phyloP scores from a whole-genome alignment of 1,140 invertebrate species.

The Trichogramma pretiosum region DNA sequence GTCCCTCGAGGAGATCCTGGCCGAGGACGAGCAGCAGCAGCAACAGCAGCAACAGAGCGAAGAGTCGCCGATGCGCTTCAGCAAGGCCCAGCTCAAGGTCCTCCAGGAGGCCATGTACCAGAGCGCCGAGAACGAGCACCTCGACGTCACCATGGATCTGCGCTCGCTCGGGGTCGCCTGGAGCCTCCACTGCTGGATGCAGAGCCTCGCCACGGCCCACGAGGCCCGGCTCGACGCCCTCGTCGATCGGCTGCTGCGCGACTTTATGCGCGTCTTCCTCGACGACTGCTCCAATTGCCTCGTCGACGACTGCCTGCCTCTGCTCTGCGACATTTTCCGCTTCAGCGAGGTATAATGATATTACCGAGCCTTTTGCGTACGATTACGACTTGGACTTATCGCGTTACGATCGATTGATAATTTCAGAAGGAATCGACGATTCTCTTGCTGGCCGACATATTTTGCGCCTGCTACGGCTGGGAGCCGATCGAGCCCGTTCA shows the following conservation, averaged over 20 bases:
- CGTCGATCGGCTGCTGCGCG: conserved; percentile 83
- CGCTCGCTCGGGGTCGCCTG: conserved; percentile 75
- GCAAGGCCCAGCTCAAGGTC: conserved; percentile 73
- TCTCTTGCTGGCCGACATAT: conserved; percentile 76
- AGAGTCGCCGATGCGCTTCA: conserved; percentile 54
- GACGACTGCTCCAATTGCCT: conserved; percentile 81
- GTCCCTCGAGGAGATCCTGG: conserved; percentile 81
- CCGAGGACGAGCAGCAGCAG: conserved; percentile 56
- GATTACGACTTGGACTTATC: too few species aligned
- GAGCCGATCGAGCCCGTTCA: conserved; percentile 71
- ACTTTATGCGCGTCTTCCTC: conserved; percentile 78
- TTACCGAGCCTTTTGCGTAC: too few species aligned
- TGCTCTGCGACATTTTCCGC: conserved; percentile 82
- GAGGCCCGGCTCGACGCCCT: conserved; percentile 72
- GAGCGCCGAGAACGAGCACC: conserved; percentile 79
- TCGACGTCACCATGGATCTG: conserved; percentile 79
- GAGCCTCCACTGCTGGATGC: conserved; percentile 86
- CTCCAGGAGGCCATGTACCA: conserved; percentile 90
- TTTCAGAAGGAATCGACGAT: conserved; percentile 83
- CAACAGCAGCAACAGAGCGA: conserved; percentile 38
- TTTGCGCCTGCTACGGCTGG: conserved; percentile 81
- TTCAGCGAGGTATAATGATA: conserved; percentile 86
- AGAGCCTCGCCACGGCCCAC: conserved; percentile 76
- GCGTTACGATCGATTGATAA: too few species aligned
- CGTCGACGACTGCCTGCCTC: conserved; percentile 78